Evolutionary conservation across 1,140 invertebrate species (phyloP).

Genomic region (Cyphomyrmex costatus): DNA sequence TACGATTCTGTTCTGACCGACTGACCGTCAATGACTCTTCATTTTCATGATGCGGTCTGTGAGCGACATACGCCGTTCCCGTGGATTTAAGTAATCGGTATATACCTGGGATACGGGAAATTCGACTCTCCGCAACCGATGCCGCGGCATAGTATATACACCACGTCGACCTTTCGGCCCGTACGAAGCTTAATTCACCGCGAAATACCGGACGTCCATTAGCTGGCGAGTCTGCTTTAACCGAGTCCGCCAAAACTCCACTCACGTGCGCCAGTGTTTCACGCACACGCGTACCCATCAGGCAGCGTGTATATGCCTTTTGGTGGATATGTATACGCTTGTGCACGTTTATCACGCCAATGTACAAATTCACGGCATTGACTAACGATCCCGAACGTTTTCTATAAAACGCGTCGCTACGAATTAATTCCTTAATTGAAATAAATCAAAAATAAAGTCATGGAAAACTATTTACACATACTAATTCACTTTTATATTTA

Average conservation of each 20-base stretch:
- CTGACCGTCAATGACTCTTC: slow-evolving; percentile 48
- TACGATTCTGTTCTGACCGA: not conserved
- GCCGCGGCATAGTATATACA: not conserved
- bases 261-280: slow-evolving; percentile 32
- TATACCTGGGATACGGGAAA: slow-evolving; percentile 42
- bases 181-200: slow-evolving; percentile 75
- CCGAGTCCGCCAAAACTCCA: slow-evolving; percentile 69
- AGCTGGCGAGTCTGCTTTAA: slow-evolving; percentile 76
- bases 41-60: slow-evolving; percentile 50
- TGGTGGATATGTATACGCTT: slow-evolving; percentile 67
- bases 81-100: slow-evolving; percentile 58
- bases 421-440: slow-evolving; percentile 85
- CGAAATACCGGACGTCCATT: slow-evolving; percentile 83
- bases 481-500: not conserved
- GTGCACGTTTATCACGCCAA: slow-evolving; percentile 59
- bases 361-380: slow-evolving; percentile 71
- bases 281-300: slow-evolving; percentile 39
- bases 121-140: slow-evolving; percentile 45
- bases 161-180: slow-evolving; percentile 53
- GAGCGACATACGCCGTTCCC: slow-evolving; percentile 23
- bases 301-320: slow-evolving; percentile 36
- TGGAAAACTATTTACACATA: not conserved
- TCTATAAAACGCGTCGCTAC: slow-evolving; percentile 80
- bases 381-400: slow-evolving; percentile 76
- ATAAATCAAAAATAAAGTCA: slow-evolving; percentile 31